phyloP scores from a whole-genome alignment of 2,797 vertebrate genomes.

The Sorex maritimensis region DNA sequence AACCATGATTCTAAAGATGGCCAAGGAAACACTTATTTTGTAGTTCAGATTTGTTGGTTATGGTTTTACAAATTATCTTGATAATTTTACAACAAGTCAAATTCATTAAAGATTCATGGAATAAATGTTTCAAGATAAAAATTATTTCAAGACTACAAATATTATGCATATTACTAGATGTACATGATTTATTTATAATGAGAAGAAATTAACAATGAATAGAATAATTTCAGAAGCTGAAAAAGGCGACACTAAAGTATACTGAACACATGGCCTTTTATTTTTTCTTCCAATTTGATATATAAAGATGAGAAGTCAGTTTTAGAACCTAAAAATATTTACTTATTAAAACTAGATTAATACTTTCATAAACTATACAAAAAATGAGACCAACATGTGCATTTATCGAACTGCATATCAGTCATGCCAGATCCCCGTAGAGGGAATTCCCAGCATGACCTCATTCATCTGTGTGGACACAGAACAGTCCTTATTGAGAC shows the following conservation, averaged over 20 bases:
- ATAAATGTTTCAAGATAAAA: conserved; percentile 60
- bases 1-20: not conserved
- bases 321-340: conserved; percentile 89
- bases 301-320: conserved; percentile 83
- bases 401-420: conserved; percentile 92
- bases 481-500: conserved; percentile 92
- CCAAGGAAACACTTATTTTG: conserved; percentile 21
- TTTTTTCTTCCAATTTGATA: conserved; percentile 62
- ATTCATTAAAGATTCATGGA: conserved; percentile 58
- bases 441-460: conserved; percentile 96
- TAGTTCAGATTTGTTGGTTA: conserved; percentile 52
- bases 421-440: conserved; percentile 93
- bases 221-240: conserved; percentile 59
- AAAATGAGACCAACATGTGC: conserved; percentile 86
- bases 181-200: conserved; percentile 84
- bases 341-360: conserved; percentile 89
- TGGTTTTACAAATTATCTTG: conserved; percentile 56
- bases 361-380: conserved; percentile 89
- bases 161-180: conserved; percentile 61
- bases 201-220: conserved; percentile 69
- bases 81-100: conserved; percentile 58
- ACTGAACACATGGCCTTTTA: conserved; percentile 60
- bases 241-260: conserved; percentile 56
- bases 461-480: conserved; percentile 94
- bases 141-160: conserved; percentile 40